phyloP scores from a whole-genome alignment of 2,888 invertebrate species.

The Drosophila austrosaltans region DNA sequence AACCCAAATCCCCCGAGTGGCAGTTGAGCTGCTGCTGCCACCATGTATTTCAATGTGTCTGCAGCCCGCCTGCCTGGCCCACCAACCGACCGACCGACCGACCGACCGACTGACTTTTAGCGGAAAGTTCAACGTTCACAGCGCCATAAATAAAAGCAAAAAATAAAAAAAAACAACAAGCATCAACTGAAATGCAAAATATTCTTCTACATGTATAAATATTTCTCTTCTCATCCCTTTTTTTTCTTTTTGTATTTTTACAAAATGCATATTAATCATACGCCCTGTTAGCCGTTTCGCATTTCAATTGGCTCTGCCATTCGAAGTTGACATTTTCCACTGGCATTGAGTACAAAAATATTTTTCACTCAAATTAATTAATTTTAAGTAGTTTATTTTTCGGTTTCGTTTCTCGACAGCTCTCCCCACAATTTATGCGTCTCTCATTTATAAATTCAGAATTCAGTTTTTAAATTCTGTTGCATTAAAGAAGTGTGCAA shows the following conservation, averaged over 20 bases:
- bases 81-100: conserved; percentile 56
- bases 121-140: conserved; percentile 71
- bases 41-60: conserved; percentile 55
- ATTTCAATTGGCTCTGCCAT: conserved; percentile 64
- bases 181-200: conserved; percentile 5
- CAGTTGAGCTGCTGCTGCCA: conserved; percentile 45
- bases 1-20: conserved; percentile 80
- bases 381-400: conserved; percentile 42
- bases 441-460: conserved; percentile 35
- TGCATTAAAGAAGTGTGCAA: conserved; percentile 27
- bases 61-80: background rate
- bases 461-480: conserved; percentile 3
- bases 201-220: conserved; percentile 17
- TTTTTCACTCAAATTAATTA: conserved; percentile 55
- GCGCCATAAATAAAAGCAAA: conserved; percentile 51
- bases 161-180: conserved; percentile 23
- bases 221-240: conserved; percentile 5
- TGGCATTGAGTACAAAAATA: conserved; percentile 9
- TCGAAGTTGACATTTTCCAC: conserved; percentile 26
- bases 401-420: conserved; percentile 1
- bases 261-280: conserved; percentile 70
- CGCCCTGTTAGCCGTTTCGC: conserved; percentile 55
- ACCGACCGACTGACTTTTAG: conserved; percentile 62
- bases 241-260: conserved; percentile 8
- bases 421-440: conserved; percentile 32